A percentile compares a stretch with the other conserved stretches of the same genome.
Evolutionary conservation across 2,113 vertebrate species (phyloP).

Genomic region (Elachura formosa): DNA sequence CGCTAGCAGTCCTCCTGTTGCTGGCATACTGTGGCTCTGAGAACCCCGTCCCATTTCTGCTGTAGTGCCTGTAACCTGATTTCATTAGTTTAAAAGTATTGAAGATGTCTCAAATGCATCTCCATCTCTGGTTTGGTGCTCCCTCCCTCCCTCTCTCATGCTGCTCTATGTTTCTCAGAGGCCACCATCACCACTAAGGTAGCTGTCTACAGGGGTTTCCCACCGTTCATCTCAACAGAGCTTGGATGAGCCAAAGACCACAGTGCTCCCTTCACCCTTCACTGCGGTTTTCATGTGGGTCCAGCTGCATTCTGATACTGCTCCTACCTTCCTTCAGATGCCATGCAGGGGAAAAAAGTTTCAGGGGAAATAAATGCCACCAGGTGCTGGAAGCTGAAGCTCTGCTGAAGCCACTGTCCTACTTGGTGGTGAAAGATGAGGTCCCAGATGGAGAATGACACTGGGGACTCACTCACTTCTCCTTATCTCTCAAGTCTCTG

Average conservation of each 20-base stretch:
- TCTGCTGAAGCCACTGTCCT: background rate
- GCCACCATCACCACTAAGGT: background rate
- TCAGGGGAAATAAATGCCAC: background rate
- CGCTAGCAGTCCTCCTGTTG: background rate
- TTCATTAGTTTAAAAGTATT: background rate
- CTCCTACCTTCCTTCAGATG: background rate
- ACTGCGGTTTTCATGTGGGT: background rate
- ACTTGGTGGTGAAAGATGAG: background rate
- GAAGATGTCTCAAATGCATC: background rate
- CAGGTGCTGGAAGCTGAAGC: background rate
- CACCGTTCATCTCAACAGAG: background rate
- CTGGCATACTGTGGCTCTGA: background rate
- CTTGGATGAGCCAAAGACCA: background rate
- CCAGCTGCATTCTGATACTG: background rate
- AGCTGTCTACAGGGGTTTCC: background rate
- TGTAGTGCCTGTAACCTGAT: background rate
- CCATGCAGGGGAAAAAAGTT: background rate
- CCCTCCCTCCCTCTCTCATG: background rate
- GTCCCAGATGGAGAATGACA: background rate
- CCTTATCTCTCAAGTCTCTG: background rate
- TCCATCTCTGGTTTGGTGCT: background rate
- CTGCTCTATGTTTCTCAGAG: slow-evolving; percentile 22
- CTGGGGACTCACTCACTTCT: background rate
- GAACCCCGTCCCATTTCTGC: background rate
- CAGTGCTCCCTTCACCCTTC: background rate